Conservation (phyloP, 2,113 vertebrate genomes). For the Plotosus lineatus region DNA sequence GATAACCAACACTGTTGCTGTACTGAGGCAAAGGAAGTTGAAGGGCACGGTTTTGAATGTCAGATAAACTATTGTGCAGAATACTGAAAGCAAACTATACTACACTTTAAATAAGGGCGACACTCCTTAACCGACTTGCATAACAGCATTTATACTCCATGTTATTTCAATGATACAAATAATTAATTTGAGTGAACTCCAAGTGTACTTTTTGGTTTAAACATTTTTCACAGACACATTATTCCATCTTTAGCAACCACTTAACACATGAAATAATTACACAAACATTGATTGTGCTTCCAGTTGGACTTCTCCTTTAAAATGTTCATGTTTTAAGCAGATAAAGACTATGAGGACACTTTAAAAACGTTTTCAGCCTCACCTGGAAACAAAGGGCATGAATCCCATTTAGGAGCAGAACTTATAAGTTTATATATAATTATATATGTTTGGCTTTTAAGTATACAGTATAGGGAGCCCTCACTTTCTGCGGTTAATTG, state of each 20-base stretch:
- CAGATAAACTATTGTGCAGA: not conserved
- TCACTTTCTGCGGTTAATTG: too few relatives aligned
- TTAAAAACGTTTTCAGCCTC: too few relatives aligned
- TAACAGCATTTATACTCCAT: not conserved
- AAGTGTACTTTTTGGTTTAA: not conserved
- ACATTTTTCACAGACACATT: not conserved
- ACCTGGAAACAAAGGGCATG: too few relatives aligned
- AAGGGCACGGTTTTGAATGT: not conserved
- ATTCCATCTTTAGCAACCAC: not conserved
- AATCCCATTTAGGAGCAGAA: too few relatives aligned
- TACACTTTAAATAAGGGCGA: not conserved
- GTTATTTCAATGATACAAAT: not conserved
- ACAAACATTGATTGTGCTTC: too few relatives aligned
- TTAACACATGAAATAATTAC: not conserved
- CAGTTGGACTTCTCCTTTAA: not conserved
- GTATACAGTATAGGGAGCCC: too few relatives aligned
- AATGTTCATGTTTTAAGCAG: not conserved
- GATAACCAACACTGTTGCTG: not conserved
- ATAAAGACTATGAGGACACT: not conserved
- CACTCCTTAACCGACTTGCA: not conserved
- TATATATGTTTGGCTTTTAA: too few relatives aligned
- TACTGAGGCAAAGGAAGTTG: not conserved
- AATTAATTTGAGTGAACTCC: not conserved
- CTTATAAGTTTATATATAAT: too few relatives aligned
- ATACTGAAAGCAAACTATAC: not conserved